Evolutionary conservation across 53 echinoderm and acorn worm species (phyloP).

Genomic region (Stichopus horrens): DNA sequence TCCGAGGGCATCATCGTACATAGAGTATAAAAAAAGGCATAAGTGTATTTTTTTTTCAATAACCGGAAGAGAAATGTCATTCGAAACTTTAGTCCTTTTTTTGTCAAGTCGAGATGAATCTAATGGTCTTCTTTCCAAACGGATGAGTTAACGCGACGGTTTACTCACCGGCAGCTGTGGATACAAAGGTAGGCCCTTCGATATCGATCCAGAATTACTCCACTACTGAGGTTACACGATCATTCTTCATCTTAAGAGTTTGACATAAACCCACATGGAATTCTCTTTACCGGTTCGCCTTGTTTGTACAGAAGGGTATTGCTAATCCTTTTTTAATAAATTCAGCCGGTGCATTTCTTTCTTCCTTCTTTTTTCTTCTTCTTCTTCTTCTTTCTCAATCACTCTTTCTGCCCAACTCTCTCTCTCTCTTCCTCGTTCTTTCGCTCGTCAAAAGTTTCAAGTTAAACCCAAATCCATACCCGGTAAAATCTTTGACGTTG

Average conservation of each 20-base stretch:
- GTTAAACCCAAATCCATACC: neutral
- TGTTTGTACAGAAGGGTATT: slow-evolving; percentile 20
- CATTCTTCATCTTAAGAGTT: neutral
- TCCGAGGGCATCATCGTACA: no score
- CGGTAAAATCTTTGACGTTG: neutral
- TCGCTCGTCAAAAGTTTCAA: slow-evolving; percentile 35
- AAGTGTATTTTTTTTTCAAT: no score
- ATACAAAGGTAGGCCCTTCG: neutral
- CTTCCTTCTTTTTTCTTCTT: neutral
- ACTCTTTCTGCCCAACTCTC: neutral
- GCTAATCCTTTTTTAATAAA: slow-evolving; percentile 7
- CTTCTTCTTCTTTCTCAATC: neutral
- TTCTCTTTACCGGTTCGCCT: neutral
- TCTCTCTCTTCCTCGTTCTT: neutral
- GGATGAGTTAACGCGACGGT: slow-evolving; percentile 15
- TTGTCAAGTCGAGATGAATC: neutral
- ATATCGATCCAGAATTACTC: slow-evolving; percentile 34
- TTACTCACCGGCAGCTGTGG: slow-evolving; percentile 37
- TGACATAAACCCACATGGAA: slow-evolving; percentile 42
- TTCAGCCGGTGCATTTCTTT: neutral
- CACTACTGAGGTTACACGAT: slow-evolving; percentile 10
- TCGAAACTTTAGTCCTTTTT: no score
- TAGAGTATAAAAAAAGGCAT: no score
- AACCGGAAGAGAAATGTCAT: no score
- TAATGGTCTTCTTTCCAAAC: slow-evolving; percentile 28